These are phyloP conservation scores for Polyergus mexicanus DNA, from an alignment of 1,140 invertebrate genomes.

Conservation along the genomic window DNA sequence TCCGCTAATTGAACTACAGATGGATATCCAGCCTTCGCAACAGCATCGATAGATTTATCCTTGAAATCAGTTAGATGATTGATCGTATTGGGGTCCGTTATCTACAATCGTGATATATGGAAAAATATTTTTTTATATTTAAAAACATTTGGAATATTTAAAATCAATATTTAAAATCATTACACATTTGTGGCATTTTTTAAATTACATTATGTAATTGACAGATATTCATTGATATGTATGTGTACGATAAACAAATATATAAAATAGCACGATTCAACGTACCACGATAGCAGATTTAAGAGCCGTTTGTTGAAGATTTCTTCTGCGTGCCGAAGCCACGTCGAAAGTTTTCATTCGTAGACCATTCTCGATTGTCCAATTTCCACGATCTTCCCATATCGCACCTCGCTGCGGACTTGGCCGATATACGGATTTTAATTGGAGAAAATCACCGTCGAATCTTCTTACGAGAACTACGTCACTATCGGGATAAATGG, in stretches of 20 bases:
- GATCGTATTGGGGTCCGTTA: conserved; percentile 88
- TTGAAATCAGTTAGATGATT: conserved; percentile 88
- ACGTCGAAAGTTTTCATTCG: conserved; percentile 29
- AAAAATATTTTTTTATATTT: neutral
- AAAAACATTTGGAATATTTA: neutral
- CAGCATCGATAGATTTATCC: conserved; percentile 88
- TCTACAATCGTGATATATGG: conserved; percentile 64
- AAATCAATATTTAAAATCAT: no score
- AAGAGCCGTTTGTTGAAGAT: conserved; percentile 73
- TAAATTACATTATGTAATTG: no score
- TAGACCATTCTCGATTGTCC: conserved; percentile 69
- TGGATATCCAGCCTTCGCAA: conserved; percentile 89
- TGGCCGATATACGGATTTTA: conserved; percentile 77
- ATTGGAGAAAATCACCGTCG: conserved; percentile 36
- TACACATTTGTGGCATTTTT: no score
- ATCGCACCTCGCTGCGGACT: conserved; percentile 64
- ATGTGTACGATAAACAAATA: neutral
- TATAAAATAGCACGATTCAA: neutral
- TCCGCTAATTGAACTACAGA: conserved; percentile 87
- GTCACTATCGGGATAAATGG: conserved; percentile 78
- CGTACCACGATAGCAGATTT: conserved; percentile 80
- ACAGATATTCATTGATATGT: neutral
- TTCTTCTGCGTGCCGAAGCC: conserved; percentile 71
- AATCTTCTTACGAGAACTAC: conserved; percentile 65
- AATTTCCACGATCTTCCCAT: conserved; percentile 75